phyloP scores from a whole-genome alignment of 2,113 vertebrate species.

The Rhombomys opimus region DNA sequence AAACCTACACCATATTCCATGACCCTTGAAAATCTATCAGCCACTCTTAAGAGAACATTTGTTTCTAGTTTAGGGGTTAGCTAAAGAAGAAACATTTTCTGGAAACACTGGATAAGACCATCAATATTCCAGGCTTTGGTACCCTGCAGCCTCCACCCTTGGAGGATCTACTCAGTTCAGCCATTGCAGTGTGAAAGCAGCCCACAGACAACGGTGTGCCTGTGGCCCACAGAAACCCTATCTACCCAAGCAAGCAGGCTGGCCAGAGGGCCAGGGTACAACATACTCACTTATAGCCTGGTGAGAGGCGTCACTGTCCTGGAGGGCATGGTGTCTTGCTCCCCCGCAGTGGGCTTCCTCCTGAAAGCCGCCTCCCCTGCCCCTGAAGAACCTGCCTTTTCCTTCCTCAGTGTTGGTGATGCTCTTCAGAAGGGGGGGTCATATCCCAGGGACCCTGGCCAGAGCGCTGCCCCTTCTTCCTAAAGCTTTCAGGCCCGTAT shows the following conservation, averaged over 20 bases:
- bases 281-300: not conserved
- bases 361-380: not conserved
- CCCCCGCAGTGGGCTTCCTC: accelerated
- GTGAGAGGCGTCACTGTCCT: not conserved
- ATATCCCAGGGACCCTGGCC: not conserved
- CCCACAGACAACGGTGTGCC: not conserved
- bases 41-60: not conserved
- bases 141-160: too few relatives aligned
- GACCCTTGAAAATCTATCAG: not conserved
- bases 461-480: too few relatives aligned
- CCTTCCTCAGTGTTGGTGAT: accelerated
- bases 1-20: not conserved
- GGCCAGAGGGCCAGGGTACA: not conserved
- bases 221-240: conserved; percentile 29
- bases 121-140: not conserved
- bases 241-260: not conserved
- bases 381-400: not conserved
- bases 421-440: not conserved
- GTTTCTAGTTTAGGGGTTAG: not conserved
- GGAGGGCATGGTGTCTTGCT: not conserved
- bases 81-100: not conserved
- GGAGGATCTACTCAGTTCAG: not conserved
- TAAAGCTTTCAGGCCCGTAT: not conserved
- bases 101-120: not conserved
- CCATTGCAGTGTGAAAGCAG: not conserved